Base-by-base conservation (phyloP, 2,113 vertebrate species). In the Salvelinus namaycush region DNA sequence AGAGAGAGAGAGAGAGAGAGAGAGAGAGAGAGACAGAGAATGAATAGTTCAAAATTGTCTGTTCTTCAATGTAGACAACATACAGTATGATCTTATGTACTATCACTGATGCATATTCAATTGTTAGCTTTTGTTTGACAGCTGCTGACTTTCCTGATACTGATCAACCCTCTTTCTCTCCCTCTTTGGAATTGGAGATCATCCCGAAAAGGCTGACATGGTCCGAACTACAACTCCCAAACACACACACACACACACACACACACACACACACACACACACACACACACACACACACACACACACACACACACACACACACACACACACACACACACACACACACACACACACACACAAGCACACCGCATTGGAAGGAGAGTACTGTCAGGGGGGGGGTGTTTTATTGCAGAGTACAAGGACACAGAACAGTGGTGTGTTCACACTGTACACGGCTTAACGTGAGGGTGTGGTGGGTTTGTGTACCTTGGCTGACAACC, bases 401-500 rank as follows among this genome's bases (percentile, higher is more conserved):
- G 68, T 29, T 73, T 79, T 79, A 70, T 59, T 29, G 62, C 39
- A 39, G 78, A 51, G 77, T 72, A 77, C 68, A 77, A 62, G 68
- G 74, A 83, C 66, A 75, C 74, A 72, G 31, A 80, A 73, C 73
- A 79, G 74, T 29, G 75, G 65, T 57, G 29, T n/a, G 74, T 62
- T 26, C 29, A 24, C 66, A 68, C 51, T 18, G 51, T 62, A 22
- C 59, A 62, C 6, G 7, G n/a, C 0, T 16, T 22, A 5, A 62
- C 2, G 59, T n/a, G 59, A 62, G n/a, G 29, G 34, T 24, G 34
- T 34, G 5, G 69, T 66, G 76, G 64, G 69, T 81, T 83, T 29
- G 79, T 76, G 85, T 79, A 77, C 59, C 77, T 86, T 84, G 78
- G 80, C 79, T 80, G 7, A 11, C 39, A 44, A 9, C 39, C 39